Base-by-base conservation (phyloP, 1,140 invertebrate genomes). In the Monomorium pharaonis region DNA sequence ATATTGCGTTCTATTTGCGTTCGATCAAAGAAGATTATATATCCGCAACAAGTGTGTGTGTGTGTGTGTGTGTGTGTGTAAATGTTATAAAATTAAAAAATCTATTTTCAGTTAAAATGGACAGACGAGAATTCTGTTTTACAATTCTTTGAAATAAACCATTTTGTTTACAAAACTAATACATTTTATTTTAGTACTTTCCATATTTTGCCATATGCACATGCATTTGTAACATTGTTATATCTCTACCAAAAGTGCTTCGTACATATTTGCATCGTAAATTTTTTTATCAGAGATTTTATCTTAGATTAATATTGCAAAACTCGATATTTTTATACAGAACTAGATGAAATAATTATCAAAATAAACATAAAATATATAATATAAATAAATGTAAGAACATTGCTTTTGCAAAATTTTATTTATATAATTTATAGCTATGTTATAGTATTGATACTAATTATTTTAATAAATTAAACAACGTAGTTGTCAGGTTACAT, bases 121-220 rank as follows among this genome's bases (percentile, higher is more conserved):
- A 37, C 3, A 33, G 5, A 3, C 16, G 24, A 78, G 7, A 44
- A 62, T 77, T 27, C n/a, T 33, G 27, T 16, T 62, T 21, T 2
- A 33, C 6, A 14, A 24, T 10, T 42, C 7, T 56, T 27, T 9
- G 0, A 51, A 37, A 51, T 33, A 14, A 63, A 24, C n/a, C n/a
- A 27, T 69, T 69, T 56, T 49, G 30, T 69, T 56, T 54, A 7
- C 21, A 54, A 44, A 54, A 80, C 54, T 65, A 51, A 78, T 63
- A 10, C 27, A 14, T 37, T 37, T 37, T 7, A 10, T 69, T 69
- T 54, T 16, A 42, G 14, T 21, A 27, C 14, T 69, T 49, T n/a
- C 33, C 60, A 33, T 27, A 44, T 51, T 78, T 0, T 2, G 42
- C 1, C 30, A 63, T n/a, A 27, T 24, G 7, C 3, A 33, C 21